Evolutionary conservation across 2,888 invertebrate species (phyloP), one percentile per base, ranked within the genome.

Genomic region (Lobophora halterata): DNA sequence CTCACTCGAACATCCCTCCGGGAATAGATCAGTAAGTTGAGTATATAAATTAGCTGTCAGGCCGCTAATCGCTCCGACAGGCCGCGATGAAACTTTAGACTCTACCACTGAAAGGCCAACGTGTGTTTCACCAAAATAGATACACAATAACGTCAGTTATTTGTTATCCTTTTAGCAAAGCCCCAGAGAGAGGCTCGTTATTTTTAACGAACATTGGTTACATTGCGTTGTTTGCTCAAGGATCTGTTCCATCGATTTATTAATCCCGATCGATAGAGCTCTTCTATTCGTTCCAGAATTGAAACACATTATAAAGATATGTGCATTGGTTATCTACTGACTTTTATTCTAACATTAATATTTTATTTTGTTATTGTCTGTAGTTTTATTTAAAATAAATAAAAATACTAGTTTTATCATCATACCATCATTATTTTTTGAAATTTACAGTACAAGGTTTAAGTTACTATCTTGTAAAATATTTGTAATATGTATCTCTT

Each of bases 31-130:
- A 64, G 81, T 85, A 81, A 83, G 81, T 85, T 80, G 81, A 81
- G 81, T 82, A 81, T 79, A 86, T 86, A 86, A 86, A 87, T 87
- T 85, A 86, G 83, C 85, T 87, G 87, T 86, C 86, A 82, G 66
- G 58, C 53, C 75, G 81, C 85, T 87, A 87, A 87, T 87, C 87
- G 87, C 55, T 83, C 77, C 65, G 81, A 81, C 87, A 85, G 79
- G 71, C 82, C 77, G 79, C 86, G 85, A 81, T 81, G 85, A 85
- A 85, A 83, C 79, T 83, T 75, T 73, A 81, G 81, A 81, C 78
- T 77, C 77, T 77, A 79, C 83, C 83, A 76, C 73, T 79, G 65
- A 78, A 77, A 76, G 75, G 71, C 77, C 72, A 71, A 72, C 69
- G 65, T 74, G 65, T 67, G 68, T 60, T 60, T 46, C 38, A 57